These are phyloP conservation scores for Sinohyriopsis cumingii DNA, from an alignment of 2,888 invertebrate species.

Conservation along the genomic window DNA sequence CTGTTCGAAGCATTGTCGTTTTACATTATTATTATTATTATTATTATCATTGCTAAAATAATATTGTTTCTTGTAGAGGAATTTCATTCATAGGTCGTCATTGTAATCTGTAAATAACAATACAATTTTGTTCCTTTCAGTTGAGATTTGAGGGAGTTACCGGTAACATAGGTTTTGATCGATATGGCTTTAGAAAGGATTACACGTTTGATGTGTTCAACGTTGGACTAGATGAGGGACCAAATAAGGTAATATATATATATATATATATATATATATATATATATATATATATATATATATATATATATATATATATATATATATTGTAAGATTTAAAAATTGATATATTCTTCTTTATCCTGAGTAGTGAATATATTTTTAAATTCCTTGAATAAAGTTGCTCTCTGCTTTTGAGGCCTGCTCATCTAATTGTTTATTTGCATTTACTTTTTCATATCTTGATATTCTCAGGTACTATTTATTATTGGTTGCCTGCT, in stretches of 20 bases:
- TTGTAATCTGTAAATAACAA: neutral
- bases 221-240: constrained; percentile 53
- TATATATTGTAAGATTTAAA: too few species aligned
- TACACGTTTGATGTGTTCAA: constrained; percentile 64
- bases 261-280: constrained; percentile 1
- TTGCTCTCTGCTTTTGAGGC: too few species aligned
- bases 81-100: neutral
- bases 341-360: too few species aligned
- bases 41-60: neutral
- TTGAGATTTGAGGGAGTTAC: constrained; percentile 63
- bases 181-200: constrained; percentile 57
- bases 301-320: too few species aligned
- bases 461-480: too few species aligned
- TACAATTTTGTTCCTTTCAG: constrained; percentile 34
- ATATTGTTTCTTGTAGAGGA: neutral
- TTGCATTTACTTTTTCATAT: too few species aligned
- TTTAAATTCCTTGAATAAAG: too few species aligned
- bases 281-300: too few species aligned
- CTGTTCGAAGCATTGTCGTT: too few species aligned
- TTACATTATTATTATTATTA: neutral
- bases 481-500: too few species aligned
- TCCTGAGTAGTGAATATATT: too few species aligned
- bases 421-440: too few species aligned
- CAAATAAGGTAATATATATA: constrained; percentile 46
- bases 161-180: constrained; percentile 63